phyloP scores from a whole-genome alignment of 1,140 invertebrate species.

The Thereuonema tuberculata region DNA sequence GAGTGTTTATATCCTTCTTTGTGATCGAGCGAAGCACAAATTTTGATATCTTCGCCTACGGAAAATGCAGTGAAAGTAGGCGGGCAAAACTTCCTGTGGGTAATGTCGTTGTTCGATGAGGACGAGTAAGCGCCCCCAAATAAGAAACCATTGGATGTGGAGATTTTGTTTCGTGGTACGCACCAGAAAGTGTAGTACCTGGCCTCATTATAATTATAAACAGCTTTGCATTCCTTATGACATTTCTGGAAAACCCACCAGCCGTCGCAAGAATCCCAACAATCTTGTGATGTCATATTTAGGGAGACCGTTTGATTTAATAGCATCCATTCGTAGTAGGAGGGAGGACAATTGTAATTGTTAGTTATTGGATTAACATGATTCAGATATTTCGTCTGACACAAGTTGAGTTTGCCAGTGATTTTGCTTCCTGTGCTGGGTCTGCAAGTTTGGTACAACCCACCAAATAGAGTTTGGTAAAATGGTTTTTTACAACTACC shows the following conservation, averaged over 20 bases:
- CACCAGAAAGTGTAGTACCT: slow-evolving; percentile 1
- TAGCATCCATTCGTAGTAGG: not conserved
- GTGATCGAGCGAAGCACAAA: not conserved
- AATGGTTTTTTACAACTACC: not conserved
- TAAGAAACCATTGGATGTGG: not conserved
- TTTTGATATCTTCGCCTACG: not conserved
- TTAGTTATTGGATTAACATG: not conserved
- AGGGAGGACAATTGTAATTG: not conserved
- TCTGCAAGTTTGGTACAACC: not conserved
- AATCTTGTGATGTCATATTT: not conserved
- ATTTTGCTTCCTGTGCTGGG: no score
- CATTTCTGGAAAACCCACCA: not conserved
- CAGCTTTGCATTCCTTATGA: not conserved
- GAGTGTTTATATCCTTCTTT: not conserved
- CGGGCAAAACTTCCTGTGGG: not conserved
- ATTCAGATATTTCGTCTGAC: not conserved
- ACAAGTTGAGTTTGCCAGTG: not conserved
- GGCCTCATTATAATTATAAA: not conserved
- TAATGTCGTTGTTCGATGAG: not conserved
- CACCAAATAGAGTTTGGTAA: not conserved
- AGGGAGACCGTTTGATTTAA: not conserved
- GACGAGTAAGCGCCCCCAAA: not conserved
- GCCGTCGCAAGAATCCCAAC: not conserved
- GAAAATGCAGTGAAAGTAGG: not conserved
- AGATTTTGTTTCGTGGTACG: not conserved